These are phyloP conservation scores for Camponotus pennsylvanicus DNA, from an alignment of 1,140 invertebrate genomes.

Conservation along the genomic window DNA sequence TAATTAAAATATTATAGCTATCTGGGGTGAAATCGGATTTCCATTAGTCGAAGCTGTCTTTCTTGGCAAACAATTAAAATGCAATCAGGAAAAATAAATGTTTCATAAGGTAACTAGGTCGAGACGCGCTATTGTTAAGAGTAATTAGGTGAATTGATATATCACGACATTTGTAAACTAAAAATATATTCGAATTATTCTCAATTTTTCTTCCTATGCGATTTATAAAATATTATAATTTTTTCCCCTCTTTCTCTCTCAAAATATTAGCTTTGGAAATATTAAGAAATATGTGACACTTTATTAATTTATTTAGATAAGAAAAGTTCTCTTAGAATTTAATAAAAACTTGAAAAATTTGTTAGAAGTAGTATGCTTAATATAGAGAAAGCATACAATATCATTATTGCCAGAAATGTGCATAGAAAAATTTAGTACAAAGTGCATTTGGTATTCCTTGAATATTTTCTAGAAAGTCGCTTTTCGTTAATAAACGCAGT, in stretches of 20 bases:
- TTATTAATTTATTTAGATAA: background rate
- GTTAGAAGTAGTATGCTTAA: background rate
- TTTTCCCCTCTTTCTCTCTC: too few species aligned
- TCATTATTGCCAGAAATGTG: background rate
- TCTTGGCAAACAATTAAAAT: conserved; percentile 20
- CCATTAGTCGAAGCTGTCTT: background rate
- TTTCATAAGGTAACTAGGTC: background rate
- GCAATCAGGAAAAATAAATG: background rate
- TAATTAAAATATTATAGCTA: background rate
- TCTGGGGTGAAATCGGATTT: background rate
- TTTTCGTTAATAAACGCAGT: background rate
- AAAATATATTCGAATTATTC: background rate
- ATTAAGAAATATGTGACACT: background rate
- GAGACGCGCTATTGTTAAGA: conserved; percentile 3
- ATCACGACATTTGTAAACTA: background rate
- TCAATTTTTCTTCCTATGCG: background rate
- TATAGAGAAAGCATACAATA: background rate
- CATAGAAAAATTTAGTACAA: background rate
- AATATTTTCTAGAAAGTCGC: background rate
- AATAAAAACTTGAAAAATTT: background rate
- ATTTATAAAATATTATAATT: background rate
- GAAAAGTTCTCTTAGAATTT: background rate
- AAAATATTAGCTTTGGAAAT: background rate
- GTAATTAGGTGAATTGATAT: too few species aligned
- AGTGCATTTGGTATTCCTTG: background rate